Evolutionary conservation across 2,888 invertebrate species (phyloP), one percentile per base, ranked within the genome.

Genomic region (Eristalis arbustorum): DNA sequence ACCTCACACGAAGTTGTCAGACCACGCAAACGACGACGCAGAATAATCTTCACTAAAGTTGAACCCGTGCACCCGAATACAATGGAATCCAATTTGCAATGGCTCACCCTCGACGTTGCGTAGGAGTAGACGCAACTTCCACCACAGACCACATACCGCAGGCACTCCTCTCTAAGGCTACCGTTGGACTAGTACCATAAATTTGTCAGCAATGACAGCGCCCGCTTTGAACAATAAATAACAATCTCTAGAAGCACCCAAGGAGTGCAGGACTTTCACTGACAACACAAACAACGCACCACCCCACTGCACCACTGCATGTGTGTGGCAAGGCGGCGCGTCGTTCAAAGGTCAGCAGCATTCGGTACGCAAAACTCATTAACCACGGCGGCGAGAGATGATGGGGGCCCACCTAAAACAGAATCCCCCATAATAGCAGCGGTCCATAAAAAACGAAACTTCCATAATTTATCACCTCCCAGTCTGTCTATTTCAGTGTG

Each of bases 391-490:
- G 18, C 34, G 37, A 75, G 40, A 49, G 56, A 25, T 62, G 14
- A 25, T 22, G 31, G 31, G 31, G 31, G 4, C 40, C 23, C 5
- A 56, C 34, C 56, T 56, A 34, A 76, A 63, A 34, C 62, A 34
- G 49, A 75, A 57, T 59, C 59, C 63, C 25, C 28, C 67, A 22
- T 75, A 67, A 76, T 62, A 76, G 68, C 72, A 61, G 66, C 66
- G 42, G 69, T 56, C 69, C 69, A 69, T 71, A 69, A 77, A n/a
- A 77, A 74, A 40, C 63, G 77, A 64, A 78, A 78, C 42, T 64
- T 75, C 66, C 61, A 40, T 76, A 72, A 77, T 82, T 76, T 67
- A 72, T 76, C 76, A 68, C 67, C 76, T 68, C 40, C 34, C 37
- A 11, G 69, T 61, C 40, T 23, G 22, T 75, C 68, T 56, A 69